Percentiles rank a stretch among this genome's conserved stretches.
Evolutionary conservation across 2,888 invertebrate species (phyloP).

Genomic region (Nomada flava): DNA sequence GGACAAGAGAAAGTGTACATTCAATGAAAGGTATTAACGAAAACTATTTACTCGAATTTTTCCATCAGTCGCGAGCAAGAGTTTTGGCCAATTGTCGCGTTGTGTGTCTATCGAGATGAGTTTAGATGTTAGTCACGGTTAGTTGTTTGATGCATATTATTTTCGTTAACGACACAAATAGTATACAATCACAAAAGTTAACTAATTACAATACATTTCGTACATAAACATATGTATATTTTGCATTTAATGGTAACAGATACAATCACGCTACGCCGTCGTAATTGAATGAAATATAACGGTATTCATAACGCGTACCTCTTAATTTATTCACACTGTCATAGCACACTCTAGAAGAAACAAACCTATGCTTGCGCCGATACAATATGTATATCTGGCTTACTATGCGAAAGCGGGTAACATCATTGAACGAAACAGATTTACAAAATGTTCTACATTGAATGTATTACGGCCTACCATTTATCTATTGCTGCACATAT

Average conservation of each 20-base stretch:
- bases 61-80: conserved; percentile 14
- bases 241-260: not conserved
- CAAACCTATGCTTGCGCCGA: conserved; percentile 20
- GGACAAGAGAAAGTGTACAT: not conserved
- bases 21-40: not conserved
- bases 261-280: not conserved
- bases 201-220: conserved; percentile 13
- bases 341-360: conserved; percentile 11
- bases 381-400: conserved; percentile 25
- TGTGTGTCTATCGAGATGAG: conserved; percentile 78
- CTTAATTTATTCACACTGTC: conserved; percentile 21
- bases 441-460: not conserved
- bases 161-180: not conserved
- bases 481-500: no score
- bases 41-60: conserved; percentile 1
- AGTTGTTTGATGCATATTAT: conserved; percentile 40
- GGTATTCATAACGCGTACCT: conserved; percentile 5
- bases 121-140: conserved; percentile 66
- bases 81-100: conserved; percentile 79
- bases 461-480: not conserved
- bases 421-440: conserved; percentile 37
- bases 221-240: not conserved
- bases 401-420: conserved; percentile 49
- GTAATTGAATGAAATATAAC: not conserved
- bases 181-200: conserved; percentile 15